These are phyloP conservation scores for Channa striata DNA, from an alignment of 2,797 vertebrate genomes.

Conservation along the genomic window DNA sequence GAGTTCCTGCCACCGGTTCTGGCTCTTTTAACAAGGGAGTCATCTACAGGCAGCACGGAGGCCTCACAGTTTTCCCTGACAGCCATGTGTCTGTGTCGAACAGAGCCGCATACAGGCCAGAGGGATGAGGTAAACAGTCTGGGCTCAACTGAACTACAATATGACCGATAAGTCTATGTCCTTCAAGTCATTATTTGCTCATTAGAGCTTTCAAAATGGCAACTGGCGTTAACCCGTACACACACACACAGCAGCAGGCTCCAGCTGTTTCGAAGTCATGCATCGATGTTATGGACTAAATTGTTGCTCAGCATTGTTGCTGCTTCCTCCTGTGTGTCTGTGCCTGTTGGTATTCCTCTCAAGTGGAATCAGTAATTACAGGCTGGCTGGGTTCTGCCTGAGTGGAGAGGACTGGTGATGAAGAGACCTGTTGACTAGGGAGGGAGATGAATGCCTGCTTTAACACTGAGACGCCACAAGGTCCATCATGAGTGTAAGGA, in stretches of 20 bases:
- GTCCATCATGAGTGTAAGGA: background rate
- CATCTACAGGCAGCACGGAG: conserved; percentile 53
- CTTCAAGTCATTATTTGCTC: conserved; percentile 29
- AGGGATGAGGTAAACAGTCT: conserved; percentile 49
- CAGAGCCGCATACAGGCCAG: conserved; percentile 24
- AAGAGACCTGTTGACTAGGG: conserved; percentile 63
- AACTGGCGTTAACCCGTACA: conserved; percentile 10
- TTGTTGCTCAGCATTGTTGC: conserved; percentile 21
- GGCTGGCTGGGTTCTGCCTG: conserved; percentile 60
- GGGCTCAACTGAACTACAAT: conserved; percentile 31
- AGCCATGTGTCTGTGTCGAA: conserved; percentile 57
- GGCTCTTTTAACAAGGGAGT: conserved; percentile 55
- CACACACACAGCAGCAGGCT: conserved; percentile 20
- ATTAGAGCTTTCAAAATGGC: conserved; percentile 10
- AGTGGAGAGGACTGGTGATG: conserved; percentile 59
- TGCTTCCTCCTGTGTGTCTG: conserved; percentile 39
- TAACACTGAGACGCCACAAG: conserved; percentile 6
- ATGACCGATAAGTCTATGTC: conserved; percentile 21
- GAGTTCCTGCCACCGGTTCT: conserved; percentile 52
- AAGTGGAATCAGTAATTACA: conserved; percentile 69
- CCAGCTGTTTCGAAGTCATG: conserved; percentile 40
- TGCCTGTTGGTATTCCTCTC: conserved; percentile 68
- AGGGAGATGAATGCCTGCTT: conserved; percentile 22
- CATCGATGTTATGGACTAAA: conserved; percentile 37
- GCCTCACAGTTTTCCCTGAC: conserved; percentile 60